These are phyloP conservation scores for Drosophila histrio DNA, from an alignment of 2,888 invertebrate genomes.

Conservation along the genomic window DNA sequence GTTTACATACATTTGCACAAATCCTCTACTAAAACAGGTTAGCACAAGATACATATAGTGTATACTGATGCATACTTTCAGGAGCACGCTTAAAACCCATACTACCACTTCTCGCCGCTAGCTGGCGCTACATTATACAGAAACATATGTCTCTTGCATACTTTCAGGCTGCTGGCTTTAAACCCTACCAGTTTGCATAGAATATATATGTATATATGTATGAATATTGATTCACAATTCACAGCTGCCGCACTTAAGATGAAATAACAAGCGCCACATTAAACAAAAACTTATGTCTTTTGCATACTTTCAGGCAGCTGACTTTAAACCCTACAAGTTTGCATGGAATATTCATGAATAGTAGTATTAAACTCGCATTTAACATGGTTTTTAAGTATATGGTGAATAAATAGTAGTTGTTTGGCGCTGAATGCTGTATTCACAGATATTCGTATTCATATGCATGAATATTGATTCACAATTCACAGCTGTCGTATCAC, in stretches of 20 bases:
- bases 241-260: not conserved
- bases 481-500: not conserved
- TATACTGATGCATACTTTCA: constrained; percentile 9
- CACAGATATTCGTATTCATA: not conserved
- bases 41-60: too few relatives aligned
- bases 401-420: not conserved
- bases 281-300: too few relatives aligned
- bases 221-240: constrained; percentile 9
- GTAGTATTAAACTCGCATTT: not conserved
- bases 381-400: not conserved
- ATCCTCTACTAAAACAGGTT: not conserved
- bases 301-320: too few relatives aligned
- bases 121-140: constrained; percentile 3
- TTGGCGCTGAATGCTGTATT: not conserved
- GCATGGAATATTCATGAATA: too few relatives aligned
- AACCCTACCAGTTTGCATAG: not conserved
- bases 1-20: not conserved
- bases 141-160: too few relatives aligned
- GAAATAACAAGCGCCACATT: too few relatives aligned
- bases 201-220: not conserved
- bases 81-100: not conserved
- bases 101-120: not conserved
- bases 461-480: constrained; percentile 11
- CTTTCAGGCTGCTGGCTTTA: not conserved
- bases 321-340: not conserved